phyloP scores from a whole-genome alignment of 2,113 vertebrate genomes.

The Aviceda subcristata region DNA sequence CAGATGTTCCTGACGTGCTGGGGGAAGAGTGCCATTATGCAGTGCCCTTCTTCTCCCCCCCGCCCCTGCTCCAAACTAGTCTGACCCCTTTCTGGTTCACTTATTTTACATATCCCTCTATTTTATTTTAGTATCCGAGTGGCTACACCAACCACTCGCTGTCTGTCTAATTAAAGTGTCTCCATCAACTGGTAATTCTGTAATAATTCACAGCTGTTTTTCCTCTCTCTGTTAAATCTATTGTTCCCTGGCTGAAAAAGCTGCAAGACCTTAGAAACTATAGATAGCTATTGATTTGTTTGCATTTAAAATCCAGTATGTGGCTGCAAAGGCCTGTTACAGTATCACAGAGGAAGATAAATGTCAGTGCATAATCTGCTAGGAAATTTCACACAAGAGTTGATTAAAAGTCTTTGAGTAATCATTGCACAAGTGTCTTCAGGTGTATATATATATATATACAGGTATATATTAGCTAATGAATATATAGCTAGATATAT shows the following conservation, averaged over 20 bases:
- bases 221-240: background rate
- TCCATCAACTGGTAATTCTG: conserved; percentile 21
- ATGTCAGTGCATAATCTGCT: conserved; percentile 66
- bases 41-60: background rate
- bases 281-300: conserved; percentile 43
- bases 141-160: background rate
- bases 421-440: conserved; percentile 52
- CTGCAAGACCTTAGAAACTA: conserved; percentile 50
- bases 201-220: conserved; percentile 40
- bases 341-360: conserved; percentile 51
- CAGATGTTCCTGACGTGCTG: conserved; percentile 8
- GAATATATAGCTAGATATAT: conserved; percentile 47
- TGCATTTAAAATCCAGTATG: conserved; percentile 66
- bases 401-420: conserved; percentile 58
- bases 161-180: background rate
- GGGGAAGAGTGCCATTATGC: conserved; percentile 16
- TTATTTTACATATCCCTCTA: background rate
- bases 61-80: background rate
- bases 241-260: conserved; percentile 37
- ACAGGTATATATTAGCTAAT: conserved; percentile 51
- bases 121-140: background rate
- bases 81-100: conserved; percentile 12
- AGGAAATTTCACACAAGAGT: conserved; percentile 45
- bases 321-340: conserved; percentile 47
- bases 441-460: conserved; percentile 20